Base-by-base conservation (phyloP, 64 coral and sea anemone species). In the Catalaphyllia jardinei region DNA sequence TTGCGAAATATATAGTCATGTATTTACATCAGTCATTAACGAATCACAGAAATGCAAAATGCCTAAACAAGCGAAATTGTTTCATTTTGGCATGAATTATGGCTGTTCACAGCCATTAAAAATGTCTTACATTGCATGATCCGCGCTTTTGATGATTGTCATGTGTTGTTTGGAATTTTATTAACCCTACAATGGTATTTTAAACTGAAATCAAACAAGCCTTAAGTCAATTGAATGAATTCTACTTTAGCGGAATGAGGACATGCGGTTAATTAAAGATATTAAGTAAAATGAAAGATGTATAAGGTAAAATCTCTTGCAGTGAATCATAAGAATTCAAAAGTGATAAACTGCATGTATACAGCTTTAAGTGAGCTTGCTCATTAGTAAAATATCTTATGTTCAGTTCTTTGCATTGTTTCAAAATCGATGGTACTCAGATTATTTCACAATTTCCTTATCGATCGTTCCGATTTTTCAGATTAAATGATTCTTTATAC, bases 171-270 rank as follows among this genome's bases (percentile, higher is more conserved):
- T n/a, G 25, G 65, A 69, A 69, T 69, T 24, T 24, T 69, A 69
- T 69, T 69, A 69, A 28, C 25, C 65, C 5, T 27, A 69, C 5
- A 69, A 69, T 69, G 8, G 10, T 60, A 30, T 31, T 50, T 46
- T 77, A 51, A 77, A 55, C 27, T 55, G 49, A 54, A 79, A 61
- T 31, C 55, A 80, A 80, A 80, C 54, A 80, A 19, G 20, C 52
- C 24, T 69, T 10, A 69, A 69, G 10, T 25, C 65, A 69, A 22
- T 69, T 24, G 20, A n/a, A 22, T 69, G 25, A 69, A 69, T 69
- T n/a, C 10, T 1, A 69, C 25, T 69, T 69, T 1, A 67, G 38
- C 38, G 4, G 19, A 67, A 27, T 10, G 10, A 1, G 0, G 65
- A 7, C 22, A 46, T 46, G 42, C 15, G 54, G 54, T 16, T 57